Conservation (phyloP, 35 echinoderm and acorn worm genomes). For the Heliocidaris erythrogramma region DNA sequence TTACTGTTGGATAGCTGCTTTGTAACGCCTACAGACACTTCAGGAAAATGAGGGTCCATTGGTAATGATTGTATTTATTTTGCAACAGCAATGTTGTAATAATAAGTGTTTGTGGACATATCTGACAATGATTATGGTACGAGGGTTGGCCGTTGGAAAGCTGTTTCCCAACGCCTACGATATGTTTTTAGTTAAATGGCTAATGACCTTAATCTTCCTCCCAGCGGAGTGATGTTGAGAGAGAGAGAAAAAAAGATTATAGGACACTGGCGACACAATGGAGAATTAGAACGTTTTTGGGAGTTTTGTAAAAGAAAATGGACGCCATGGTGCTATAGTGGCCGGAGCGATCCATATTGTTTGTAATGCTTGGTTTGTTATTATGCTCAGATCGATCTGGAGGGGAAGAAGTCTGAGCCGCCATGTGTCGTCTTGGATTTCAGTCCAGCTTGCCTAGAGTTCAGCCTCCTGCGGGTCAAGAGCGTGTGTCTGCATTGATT, state of each 20-base stretch:
- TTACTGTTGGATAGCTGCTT: no score
- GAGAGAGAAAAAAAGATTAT: no score
- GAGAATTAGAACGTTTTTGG: neutral
- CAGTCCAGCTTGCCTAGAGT: constrained; percentile 7
- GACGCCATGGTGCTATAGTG: neutral
- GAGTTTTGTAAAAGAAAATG: neutral
- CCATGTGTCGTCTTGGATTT: neutral
- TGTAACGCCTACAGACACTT: no score
- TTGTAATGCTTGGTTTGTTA: neutral
- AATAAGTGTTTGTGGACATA: no score
- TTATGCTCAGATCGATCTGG: neutral
- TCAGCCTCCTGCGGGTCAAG: neutral
- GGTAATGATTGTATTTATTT: no score
- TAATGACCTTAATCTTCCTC: neutral
- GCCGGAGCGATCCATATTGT: neutral
- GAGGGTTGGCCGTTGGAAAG: neutral
- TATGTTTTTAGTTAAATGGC: neutral
- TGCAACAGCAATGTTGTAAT: no score
- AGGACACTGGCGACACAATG: no score
- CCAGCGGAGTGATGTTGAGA: neutral
- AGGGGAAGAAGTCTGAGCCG: neutral
- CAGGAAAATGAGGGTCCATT: no score
- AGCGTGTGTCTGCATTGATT: neutral
- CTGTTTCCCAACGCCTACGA: neutral
- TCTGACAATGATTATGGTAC: no score